These are phyloP conservation scores for Megaustenia siamemsis DNA, from an alignment of 2,888 invertebrate genomes.

Conservation along the genomic window DNA sequence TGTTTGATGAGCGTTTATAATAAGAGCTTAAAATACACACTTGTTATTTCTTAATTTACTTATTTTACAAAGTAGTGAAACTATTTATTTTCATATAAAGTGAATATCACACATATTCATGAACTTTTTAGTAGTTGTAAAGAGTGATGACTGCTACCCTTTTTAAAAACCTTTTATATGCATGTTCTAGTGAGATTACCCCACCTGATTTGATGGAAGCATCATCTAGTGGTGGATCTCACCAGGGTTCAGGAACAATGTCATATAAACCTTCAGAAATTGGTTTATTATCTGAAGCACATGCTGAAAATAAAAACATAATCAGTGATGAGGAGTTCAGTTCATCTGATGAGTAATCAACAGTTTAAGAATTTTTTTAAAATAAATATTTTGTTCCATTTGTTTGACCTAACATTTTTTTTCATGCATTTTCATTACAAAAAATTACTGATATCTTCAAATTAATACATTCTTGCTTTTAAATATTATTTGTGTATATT, in stretches of 20 bases:
- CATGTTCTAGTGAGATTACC: slow-evolving; percentile 11
- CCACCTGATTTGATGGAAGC: not conserved
- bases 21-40: no score
- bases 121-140: no score
- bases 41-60: no score
- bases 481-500: not conserved
- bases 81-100: no score
- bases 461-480: not conserved
- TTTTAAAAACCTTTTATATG: not conserved
- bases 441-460: not conserved
- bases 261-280: not conserved
- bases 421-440: not conserved
- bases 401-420: not conserved
- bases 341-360: not conserved
- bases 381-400: not conserved
- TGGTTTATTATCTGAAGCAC: not conserved
- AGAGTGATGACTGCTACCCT: not conserved
- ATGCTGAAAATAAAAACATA: not conserved
- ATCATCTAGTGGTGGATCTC: not conserved
- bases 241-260: not conserved
- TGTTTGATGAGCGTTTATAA: no score
- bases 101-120: no score
- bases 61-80: no score
- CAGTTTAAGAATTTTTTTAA: not conserved
- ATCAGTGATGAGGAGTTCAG: not conserved